These are phyloP conservation scores for Candidula unifasciata DNA, from an alignment of 2,888 invertebrate genomes.

Conservation along the genomic window DNA sequence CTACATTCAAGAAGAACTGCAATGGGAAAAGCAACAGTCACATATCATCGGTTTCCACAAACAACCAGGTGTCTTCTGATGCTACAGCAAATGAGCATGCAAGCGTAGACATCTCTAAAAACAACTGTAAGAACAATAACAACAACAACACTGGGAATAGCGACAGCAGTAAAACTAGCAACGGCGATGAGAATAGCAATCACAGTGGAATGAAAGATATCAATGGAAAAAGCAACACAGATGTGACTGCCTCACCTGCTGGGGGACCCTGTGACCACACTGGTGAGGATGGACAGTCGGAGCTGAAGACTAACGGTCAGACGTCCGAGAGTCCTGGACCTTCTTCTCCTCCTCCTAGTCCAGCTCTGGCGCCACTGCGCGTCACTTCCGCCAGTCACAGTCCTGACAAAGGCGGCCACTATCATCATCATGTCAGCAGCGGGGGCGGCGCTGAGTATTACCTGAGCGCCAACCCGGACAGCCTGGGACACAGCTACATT, in stretches of 20 bases:
- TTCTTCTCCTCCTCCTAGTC: conserved; percentile 33
- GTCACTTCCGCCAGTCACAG: conserved; percentile 28
- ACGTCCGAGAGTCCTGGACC: conserved; percentile 5
- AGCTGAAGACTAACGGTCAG: conserved; percentile 37
- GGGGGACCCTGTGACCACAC: background rate
- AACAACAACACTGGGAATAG: conserved; percentile 16
- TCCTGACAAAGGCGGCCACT: conserved; percentile 17
- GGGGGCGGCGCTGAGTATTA: conserved; percentile 28
- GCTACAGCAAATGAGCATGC: conserved; percentile 58
- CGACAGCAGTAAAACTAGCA: too few relatives aligned
- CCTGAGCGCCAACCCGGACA: conserved; percentile 17
- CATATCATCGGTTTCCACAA: conserved; percentile 6
- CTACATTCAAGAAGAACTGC: conserved; percentile 4
- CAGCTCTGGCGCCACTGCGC: conserved; percentile 5
- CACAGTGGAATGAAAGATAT: too few relatives aligned
- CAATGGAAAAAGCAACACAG: too few relatives aligned
- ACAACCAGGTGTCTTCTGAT: conserved; percentile 1
- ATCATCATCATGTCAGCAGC: background rate
- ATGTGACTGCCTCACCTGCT: too few relatives aligned
- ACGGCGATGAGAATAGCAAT: too few relatives aligned
- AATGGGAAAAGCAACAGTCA: conserved; percentile 20
- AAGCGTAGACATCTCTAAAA: conserved; percentile 46
- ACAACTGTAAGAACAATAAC: conserved; percentile 14
- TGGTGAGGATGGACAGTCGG: background rate
- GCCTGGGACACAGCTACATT: conserved; percentile 18